A percentile compares a stretch with the other conserved stretches of the same genome.
These are phyloP conservation scores for Nibea coibor DNA, from an alignment of 2,113 vertebrate genomes.

Conservation along the genomic window DNA sequence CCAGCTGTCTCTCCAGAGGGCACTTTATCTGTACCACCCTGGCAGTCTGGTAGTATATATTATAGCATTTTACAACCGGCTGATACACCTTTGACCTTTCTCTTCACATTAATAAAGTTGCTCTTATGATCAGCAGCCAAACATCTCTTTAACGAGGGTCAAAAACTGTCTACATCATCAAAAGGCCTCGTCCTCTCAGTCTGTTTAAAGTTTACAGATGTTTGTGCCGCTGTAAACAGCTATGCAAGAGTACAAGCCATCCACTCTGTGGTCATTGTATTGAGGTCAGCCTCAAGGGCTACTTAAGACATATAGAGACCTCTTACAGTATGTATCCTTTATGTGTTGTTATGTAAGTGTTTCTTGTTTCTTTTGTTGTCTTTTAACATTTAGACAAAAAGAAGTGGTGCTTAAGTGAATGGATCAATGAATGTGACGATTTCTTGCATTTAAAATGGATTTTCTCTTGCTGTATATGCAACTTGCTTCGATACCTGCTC, in stretches of 20 bases:
- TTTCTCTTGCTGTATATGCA: background rate
- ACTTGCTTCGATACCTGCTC: background rate
- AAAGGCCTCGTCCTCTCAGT: background rate
- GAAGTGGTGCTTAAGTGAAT: background rate
- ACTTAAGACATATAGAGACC: background rate
- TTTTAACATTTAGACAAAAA: background rate
- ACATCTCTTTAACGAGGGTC: conserved; percentile 30
- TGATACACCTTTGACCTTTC: conserved; percentile 70
- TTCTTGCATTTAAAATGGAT: background rate
- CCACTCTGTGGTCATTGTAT: background rate
- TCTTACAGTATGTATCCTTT: background rate
- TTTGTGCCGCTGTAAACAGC: conserved; percentile 26
- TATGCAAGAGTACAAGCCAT: background rate
- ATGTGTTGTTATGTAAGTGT: background rate
- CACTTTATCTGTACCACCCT: conserved; percentile 64
- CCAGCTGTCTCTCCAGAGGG: conserved; percentile 43
- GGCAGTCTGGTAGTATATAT: conserved; percentile 56
- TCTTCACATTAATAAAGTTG: conserved; percentile 65
- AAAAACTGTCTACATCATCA: conserved; percentile 45
- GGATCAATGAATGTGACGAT: too few relatives aligned
- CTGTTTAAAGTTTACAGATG: conserved; percentile 26
- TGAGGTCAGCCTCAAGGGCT: background rate
- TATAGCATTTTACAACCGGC: conserved; percentile 61
- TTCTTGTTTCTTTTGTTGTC: background rate
- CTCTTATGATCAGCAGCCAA: conserved; percentile 53